Evolutionary conservation across 1,140 invertebrate genomes (phyloP).

Genomic region (Drosophila nigromelanica): DNA sequence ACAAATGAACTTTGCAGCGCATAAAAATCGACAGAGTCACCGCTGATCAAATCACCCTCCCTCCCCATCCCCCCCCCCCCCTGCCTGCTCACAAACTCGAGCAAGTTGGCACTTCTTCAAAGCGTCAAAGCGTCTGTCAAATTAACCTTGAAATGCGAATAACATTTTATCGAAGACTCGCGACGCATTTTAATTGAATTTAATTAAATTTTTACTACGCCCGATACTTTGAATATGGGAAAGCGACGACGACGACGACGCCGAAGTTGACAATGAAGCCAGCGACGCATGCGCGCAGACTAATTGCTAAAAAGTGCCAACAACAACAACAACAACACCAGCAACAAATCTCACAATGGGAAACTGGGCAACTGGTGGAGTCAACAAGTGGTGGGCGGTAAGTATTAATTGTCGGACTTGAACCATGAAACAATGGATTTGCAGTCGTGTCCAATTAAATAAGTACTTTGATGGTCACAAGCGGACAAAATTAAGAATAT

Average conservation of each 20-base stretch:
- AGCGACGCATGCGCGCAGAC: slow-evolving; percentile 78
- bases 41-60: neutral
- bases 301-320: slow-evolving; percentile 57
- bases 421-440: slow-evolving; percentile 19
- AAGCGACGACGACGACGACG: slow-evolving; percentile 38
- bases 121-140: slow-evolving; percentile 55
- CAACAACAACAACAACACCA: slow-evolving; percentile 18
- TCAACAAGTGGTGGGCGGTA: neutral
- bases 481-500: neutral
- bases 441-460: slow-evolving; percentile 27
- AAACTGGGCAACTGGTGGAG: slow-evolving; percentile 19
- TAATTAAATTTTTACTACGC: slow-evolving; percentile 77
- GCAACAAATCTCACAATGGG: slow-evolving; percentile 53
- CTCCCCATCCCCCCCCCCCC: too few relatives aligned
- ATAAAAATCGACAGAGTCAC: slow-evolving; percentile 27
- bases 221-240: slow-evolving; percentile 79
- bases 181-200: slow-evolving; percentile 79
- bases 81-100: neutral
- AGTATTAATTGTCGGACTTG: slow-evolving; percentile 27
- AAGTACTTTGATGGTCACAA: slow-evolving; percentile 15
- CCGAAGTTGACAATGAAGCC: slow-evolving; percentile 69
- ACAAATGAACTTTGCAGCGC: slow-evolving; percentile 51
- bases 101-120: slow-evolving; percentile 74
- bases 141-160: slow-evolving; percentile 78
- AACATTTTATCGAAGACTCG: slow-evolving; percentile 79